Percentiles rank a stretch among this genome's conserved stretches.
Conservation (phyloP, 2,888 invertebrate genomes). For the Zygaena filipendulae region DNA sequence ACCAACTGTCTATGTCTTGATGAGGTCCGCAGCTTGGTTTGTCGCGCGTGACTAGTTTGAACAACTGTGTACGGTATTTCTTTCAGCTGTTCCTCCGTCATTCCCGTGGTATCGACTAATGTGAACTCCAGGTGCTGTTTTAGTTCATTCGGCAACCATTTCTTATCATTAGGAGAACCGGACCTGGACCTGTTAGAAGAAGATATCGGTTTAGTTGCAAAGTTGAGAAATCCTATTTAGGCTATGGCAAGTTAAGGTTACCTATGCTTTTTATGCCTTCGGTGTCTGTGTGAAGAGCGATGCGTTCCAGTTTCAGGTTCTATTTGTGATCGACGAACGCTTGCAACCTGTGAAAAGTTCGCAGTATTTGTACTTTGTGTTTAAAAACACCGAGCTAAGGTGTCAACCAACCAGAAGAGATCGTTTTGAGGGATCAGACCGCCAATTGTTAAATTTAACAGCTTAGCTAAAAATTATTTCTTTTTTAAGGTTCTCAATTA, state of each 20-base stretch:
- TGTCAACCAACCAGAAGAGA: no score
- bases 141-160: conserved; percentile 79
- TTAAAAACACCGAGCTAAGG: no score
- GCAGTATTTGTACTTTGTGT: no score
- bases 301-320: conserved; percentile 61
- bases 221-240: not conserved
- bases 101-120: conserved; percentile 87
- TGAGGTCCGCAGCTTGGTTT: conserved; percentile 63
- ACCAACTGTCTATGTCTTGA: conserved; percentile 56
- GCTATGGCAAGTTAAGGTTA: no score
- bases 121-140: conserved; percentile 90
- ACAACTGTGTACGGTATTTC: conserved; percentile 92
- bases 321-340: conserved; percentile 70
- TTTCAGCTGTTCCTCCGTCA: conserved; percentile 86
- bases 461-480: no score
- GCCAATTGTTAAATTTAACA: no score
- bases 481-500: no score
- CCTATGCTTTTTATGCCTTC: conserved; percentile 71
- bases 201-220: no score
- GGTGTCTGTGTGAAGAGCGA: conserved; percentile 69
- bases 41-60: conserved; percentile 74
- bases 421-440: no score
- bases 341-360: conserved; percentile 72
- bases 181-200: conserved; percentile 63
- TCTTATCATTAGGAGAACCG: conserved; percentile 77